Conservation (phyloP, 2,113 vertebrate genomes). For the Anolis sagrei region DNA sequence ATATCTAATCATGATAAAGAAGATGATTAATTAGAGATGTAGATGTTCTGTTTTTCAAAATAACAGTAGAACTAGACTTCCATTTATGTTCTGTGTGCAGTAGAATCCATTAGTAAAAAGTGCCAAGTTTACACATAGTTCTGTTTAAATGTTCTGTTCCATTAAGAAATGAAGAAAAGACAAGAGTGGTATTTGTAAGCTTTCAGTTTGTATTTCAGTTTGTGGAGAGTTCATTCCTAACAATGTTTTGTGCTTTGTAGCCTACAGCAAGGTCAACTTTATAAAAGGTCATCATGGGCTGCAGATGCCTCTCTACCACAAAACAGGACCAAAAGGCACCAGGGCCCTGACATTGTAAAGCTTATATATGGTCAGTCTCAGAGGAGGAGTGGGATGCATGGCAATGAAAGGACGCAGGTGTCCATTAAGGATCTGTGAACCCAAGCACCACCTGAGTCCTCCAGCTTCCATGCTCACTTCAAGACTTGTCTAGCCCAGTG, state of each 20-base stretch:
- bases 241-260: conserved; percentile 14
- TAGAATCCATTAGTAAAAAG: background rate
- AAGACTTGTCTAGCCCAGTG: background rate
- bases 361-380: background rate
- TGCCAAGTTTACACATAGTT: background rate
- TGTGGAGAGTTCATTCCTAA: background rate
- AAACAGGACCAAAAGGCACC: conserved; percentile 4
- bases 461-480: background rate
- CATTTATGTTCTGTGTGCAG: background rate
- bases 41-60: background rate
- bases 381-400: background rate
- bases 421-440: conserved; percentile 12
- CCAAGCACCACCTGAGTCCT: conserved; percentile 55
- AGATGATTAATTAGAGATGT: background rate
- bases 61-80: background rate
- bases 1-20: background rate
- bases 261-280: conserved; percentile 22
- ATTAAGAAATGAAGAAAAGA: background rate
- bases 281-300: conserved; percentile 16
- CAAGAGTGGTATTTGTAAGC: conserved; percentile 2
- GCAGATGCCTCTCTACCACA: conserved; percentile 51
- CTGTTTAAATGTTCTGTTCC: background rate
- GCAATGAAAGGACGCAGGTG: conserved; percentile 51
- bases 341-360: conserved; percentile 36
- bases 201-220: background rate